Evolutionary conservation across 2,113 vertebrate species (phyloP).

Genomic region (Lampris incognitus): DNA sequence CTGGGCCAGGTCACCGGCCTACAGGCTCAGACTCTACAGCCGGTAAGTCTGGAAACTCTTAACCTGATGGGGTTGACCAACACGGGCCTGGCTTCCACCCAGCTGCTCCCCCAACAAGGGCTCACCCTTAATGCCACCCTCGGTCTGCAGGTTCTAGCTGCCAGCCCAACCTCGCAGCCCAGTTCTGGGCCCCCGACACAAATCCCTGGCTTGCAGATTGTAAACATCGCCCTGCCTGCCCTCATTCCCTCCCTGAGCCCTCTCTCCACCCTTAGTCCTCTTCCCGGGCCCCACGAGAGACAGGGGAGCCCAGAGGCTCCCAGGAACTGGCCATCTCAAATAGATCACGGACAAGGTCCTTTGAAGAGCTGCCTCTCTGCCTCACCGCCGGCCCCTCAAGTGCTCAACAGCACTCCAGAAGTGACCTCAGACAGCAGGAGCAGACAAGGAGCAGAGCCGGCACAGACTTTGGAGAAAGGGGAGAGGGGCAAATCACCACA

Average conservation of each 20-base stretch:
- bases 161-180: constrained; percentile 82
- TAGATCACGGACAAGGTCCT: constrained; percentile 31
- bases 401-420: constrained; percentile 43
- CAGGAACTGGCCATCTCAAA: constrained; percentile 34
- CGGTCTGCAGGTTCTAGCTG: constrained; percentile 90
- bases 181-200: constrained; percentile 81
- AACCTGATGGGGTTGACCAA: constrained; percentile 90
- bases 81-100: constrained; percentile 78
- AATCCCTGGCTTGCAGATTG: constrained; percentile 90
- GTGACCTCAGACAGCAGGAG: constrained; percentile 32
- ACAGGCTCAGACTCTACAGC: constrained; percentile 84
- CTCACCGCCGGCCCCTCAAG: constrained; percentile 34
- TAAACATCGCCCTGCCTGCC: constrained; percentile 92
- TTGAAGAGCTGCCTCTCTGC: constrained; percentile 25
- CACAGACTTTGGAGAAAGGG: constrained; percentile 40
- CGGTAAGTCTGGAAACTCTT: constrained; percentile 86
- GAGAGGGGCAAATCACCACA: constrained; percentile 33
- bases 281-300: constrained; percentile 55
- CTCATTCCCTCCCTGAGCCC: constrained; percentile 90
- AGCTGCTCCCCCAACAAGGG: constrained; percentile 84
- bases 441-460: constrained; percentile 3
- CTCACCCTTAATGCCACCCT: constrained; percentile 89
- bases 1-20: constrained; percentile 88
- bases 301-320: constrained; percentile 69
- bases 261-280: constrained; percentile 72